These are phyloP conservation scores for Clamator glandarius DNA, from an alignment of 2,797 vertebrate species.

Conservation along the genomic window DNA sequence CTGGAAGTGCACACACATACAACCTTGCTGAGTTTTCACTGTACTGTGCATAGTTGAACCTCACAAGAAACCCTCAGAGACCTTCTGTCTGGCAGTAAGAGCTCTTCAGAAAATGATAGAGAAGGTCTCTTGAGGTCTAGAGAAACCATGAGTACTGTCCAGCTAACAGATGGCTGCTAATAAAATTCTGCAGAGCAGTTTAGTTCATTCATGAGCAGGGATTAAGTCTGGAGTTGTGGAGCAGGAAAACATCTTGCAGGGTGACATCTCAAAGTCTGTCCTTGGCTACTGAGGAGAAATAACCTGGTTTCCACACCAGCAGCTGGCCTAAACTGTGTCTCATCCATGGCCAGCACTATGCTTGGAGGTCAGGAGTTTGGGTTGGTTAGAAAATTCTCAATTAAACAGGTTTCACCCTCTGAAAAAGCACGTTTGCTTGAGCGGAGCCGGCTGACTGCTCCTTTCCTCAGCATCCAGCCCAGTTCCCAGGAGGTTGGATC, in stretches of 20 bases:
- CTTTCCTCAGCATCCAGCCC: neutral
- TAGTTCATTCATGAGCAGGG: neutral
- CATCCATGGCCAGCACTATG: neutral
- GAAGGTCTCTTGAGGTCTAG: neutral
- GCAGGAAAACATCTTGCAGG: neutral
- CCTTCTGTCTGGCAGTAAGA: neutral
- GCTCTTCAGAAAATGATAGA: neutral
- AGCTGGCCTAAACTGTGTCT: fast-evolving
- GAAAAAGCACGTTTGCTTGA: neutral
- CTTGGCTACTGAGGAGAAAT: neutral
- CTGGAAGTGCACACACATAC: neutral
- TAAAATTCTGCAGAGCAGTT: neutral
- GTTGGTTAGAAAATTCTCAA: neutral
- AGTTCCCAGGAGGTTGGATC: neutral
- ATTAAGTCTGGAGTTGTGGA: neutral
- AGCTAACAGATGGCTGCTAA: neutral
- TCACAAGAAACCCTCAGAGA: neutral
- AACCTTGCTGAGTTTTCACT: neutral
- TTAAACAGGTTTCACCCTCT: neutral
- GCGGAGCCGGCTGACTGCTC: neutral
- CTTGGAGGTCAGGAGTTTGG: neutral
- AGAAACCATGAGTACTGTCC: neutral
- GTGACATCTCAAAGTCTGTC: neutral
- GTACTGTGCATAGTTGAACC: neutral
- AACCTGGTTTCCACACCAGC: neutral